Base-by-base conservation (phyloP, 2,888 invertebrate species). In the Xanthostigma xanthostigma region DNA sequence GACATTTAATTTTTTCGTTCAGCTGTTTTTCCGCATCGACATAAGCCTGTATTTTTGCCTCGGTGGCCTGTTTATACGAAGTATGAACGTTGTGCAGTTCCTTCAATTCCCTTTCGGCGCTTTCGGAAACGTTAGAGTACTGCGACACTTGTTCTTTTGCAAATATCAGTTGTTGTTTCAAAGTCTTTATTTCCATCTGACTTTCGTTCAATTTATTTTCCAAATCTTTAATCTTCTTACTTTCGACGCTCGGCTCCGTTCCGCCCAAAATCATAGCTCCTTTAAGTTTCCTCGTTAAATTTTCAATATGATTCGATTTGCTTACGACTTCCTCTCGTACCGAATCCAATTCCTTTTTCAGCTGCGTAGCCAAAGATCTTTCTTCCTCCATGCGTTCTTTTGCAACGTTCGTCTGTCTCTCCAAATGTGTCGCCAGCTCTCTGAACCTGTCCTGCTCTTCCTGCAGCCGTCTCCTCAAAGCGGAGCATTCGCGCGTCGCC, bases 381-480 rank as follows among this genome's bases (percentile, higher is more conserved):
- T 88, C 87, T 64, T 87, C 86, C 54, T 77, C 73, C 71, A 84
- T 77, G 41, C 81, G 73, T 49, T 76, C 68, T 59, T 78, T 77
- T 0, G 82, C 82, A 2, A 73, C 75, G 55, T 79, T 73, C 0
- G 81, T 74, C 62, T 85, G 81, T 8, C 79, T 72, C 61, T 86
- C 81, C 27, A 86, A 67, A 59, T 84, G 81, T 35, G 75, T 67
- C 0, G 80, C 72, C 13, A 84, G 64, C 60, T 86, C 81, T 53
- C 85, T 74, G 64, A 87, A 87, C 46, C 81, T 72, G 60, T 87
- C 86, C 64, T 88, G 87, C 65, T 89, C 87, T 63, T 89, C 88
- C 62, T 87, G 84, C 47, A 88, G 71, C 54, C 87, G 74, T 53
- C 86, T 74, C 51, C 89, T 73, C 53, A 88, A 71, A 5, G 87